Conservation (phyloP, 64 coral and sea anemone genomes). For the Hydrozoanthus tunicans region DNA sequence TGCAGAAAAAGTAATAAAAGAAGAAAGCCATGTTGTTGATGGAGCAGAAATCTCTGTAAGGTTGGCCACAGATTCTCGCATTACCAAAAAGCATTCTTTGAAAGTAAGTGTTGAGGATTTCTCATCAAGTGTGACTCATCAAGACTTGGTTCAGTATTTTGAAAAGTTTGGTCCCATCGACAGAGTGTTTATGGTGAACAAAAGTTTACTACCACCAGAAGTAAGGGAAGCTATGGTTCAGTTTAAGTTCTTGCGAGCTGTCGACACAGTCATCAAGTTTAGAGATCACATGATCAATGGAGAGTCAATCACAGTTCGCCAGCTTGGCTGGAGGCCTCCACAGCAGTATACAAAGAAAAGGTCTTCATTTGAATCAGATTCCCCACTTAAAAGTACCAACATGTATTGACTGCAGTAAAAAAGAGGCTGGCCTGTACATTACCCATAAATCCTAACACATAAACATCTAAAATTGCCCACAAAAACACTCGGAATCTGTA, state of each 20-base stretch:
- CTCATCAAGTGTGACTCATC: not conserved
- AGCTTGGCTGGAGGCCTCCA: slow-evolving; percentile 53
- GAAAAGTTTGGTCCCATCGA: slow-evolving; percentile 47
- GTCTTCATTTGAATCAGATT: not conserved
- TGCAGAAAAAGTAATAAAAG: slow-evolving; percentile 33
- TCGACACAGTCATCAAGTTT: slow-evolving; percentile 16
- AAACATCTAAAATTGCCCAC: too few relatives aligned
- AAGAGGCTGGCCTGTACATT: too few relatives aligned
- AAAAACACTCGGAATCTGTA: too few relatives aligned
- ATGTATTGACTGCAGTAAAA: not conserved
- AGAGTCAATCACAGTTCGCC: slow-evolving; percentile 31
- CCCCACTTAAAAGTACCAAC: not conserved
- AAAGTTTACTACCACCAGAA: not conserved
- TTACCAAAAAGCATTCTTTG: slow-evolving; percentile 38
- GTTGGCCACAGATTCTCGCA: slow-evolving; percentile 47
- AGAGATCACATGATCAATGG: slow-evolving; percentile 39
- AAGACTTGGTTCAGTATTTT: slow-evolving; percentile 49
- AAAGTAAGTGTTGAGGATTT: slow-evolving; percentile 47
- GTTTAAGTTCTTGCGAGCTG: slow-evolving; percentile 41
- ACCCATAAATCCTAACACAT: too few relatives aligned
- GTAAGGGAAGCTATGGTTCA: slow-evolving; percentile 44
- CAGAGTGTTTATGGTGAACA: slow-evolving; percentile 14
- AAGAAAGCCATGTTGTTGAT: slow-evolving; percentile 17
- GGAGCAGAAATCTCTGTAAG: slow-evolving; percentile 14
- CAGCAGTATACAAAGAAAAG: not conserved